Evolutionary conservation across 2,888 invertebrate species (phyloP), one percentile per base, ranked within the genome.

Genomic region (Alsophila aescularia): DNA sequence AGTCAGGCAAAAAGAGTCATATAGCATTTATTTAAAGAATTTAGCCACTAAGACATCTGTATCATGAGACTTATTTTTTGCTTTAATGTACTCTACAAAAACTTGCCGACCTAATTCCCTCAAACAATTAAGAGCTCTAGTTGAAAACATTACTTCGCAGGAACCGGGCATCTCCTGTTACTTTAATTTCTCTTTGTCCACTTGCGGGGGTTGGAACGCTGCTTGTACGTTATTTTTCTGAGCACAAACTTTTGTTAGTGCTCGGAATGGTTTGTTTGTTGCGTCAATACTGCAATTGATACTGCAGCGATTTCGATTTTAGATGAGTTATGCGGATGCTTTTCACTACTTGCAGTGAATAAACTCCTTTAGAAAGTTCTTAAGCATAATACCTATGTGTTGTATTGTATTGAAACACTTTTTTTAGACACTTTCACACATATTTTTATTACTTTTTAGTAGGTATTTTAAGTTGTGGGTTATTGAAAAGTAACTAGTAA

Each of bases 171-270:
- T 15, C 21, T 47, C 39, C 61, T 66, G 62, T 72, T 60, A 67
- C 65, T 76, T 73, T 70, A 71, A 75, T 73, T 77, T 72, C 50
- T 60, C 62, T 53, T 64, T 61, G 61, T 67, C 63, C 52, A 50
- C 44, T 32, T 31, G 35, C 49, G 41, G 52, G 9, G 48, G 48
- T 48, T 15, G 31, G 41, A 40, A 34, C 53, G 36, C 36, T 58
- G 29, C 52, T 56, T 52, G 40, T 56, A 58, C 41, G 51, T 62
- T 57, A 42, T 58, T 57, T 56, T 57, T 57, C 37, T 43, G 42
- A 52, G 37, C 50, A 14, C 32, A 48, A 59, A 55, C 54, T 54
- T 45, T 54, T 56, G 55, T 62, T 62, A 52, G 41, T 39, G 16
- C 24, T 42, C 13, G 42, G 14, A 47, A 32, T 29, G 21, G 51